Conservation (phyloP, 92 coral and sea anemone species). For the Paragorgia papillata region DNA sequence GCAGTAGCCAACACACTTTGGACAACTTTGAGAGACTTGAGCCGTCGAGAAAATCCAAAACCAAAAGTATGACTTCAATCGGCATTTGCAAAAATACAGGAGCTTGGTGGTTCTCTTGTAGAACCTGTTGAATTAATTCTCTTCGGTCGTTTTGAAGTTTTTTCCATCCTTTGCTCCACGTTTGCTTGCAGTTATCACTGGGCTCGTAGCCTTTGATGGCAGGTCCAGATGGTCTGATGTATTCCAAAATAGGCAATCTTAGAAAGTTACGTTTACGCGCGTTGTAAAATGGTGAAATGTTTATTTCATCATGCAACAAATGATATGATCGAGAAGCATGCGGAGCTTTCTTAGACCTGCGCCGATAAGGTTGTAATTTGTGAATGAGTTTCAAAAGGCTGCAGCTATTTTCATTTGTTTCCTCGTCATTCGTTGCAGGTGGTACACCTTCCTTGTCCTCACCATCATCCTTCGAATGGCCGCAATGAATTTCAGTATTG, state of each 20-base stretch:
- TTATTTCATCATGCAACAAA: background rate
- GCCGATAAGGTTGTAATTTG: background rate
- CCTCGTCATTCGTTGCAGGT: background rate
- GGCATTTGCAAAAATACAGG: slow-evolving; percentile 11
- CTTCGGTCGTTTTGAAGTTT: background rate
- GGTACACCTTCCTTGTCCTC: too few species aligned
- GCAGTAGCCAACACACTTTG: slow-evolving; percentile 1
- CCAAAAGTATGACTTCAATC: slow-evolving; percentile 1
- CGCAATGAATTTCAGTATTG: background rate
- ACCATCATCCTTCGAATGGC: too few species aligned
- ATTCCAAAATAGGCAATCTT: slow-evolving; percentile 13
- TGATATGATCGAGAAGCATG: too few species aligned
- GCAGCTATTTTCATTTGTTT: background rate
- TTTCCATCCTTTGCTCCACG: slow-evolving; percentile 24
- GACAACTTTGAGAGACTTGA: background rate
- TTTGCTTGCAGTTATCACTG: slow-evolving; percentile 24
- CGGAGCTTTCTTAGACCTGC: too few species aligned
- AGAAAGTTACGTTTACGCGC: background rate
- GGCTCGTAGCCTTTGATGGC: slow-evolving; percentile 5
- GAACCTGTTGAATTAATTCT: slow-evolving; percentile 9
- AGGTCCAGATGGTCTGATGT: slow-evolving; percentile 5
- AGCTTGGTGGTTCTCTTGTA: slow-evolving; percentile 2
- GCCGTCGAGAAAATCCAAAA: background rate
- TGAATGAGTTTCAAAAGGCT: background rate
- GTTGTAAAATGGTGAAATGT: slow-evolving; percentile 16